Base-by-base conservation (phyloP, 2,113 vertebrate species). In the Deroptyus accipitrinus region DNA sequence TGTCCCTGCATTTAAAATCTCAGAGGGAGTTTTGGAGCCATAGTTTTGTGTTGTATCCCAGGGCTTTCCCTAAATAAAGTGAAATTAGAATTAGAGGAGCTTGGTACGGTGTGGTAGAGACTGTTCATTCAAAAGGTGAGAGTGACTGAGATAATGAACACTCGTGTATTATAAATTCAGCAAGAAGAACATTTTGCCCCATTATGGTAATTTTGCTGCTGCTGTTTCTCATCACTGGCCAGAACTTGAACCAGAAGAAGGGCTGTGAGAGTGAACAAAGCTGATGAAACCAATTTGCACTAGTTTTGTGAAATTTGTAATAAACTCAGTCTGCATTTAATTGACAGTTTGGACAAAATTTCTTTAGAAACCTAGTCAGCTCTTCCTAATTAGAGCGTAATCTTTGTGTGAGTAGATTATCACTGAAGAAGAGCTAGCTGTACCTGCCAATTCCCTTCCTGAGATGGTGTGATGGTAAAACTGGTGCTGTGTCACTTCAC, bases 141-240 rank as follows among this genome's bases (percentile, higher is more conserved):
- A 46, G 13, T 55, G 51, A 64, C 41, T 64, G 67, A 67, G 64
- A 18, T 86, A 80, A 92, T 55, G 80, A 95, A 59, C 11, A 8
- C 31, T 59, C 41, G 19, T 27, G 16, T 68, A 7, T 72, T 42
- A 69, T 35, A 41, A 82, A 90, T 73, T 51, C 67, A 88, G n/a
- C 46, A 86, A 94, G 73, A 74, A 39, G 5, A 81, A 30, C 17
- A 25, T 92, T 93, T 96, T 92, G 11, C 22, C 51, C 31, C 30
- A 61, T 81, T 46, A 55, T 86, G 83, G 15, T 11, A 52, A 92
- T 94, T 92, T 90, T 86, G 23, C 25, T 81, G 55, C 74, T 89
- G 89, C 75, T 84, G 30, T 86, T 86, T 92, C 66, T 89, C 37
- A 28, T 69, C 13, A 49, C 13, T 89, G 66, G 30, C 62, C 59